Evolutionary conservation across 2,113 vertebrate species (phyloP), one percentile per base, ranked within the genome.

Genomic region (Syngnathoides biaculeatus): DNA sequence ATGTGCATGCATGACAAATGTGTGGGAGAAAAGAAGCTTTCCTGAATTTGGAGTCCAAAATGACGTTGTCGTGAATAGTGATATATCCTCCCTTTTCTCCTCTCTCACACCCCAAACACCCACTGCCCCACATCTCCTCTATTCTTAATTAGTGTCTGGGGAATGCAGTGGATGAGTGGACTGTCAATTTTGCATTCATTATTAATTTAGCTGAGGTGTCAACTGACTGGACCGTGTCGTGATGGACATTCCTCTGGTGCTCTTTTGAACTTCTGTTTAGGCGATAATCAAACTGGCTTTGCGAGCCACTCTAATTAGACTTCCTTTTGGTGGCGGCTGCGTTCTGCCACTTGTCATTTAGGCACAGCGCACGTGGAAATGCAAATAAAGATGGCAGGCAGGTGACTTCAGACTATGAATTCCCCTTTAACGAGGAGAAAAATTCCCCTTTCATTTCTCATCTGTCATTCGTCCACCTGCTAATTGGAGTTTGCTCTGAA

Each of bases 61-160:
- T 81, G 64, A 86, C 86, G 85, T 84, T 69, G 62, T 65, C 78
- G 70, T 85, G 84, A 90, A 67, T 67, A 78, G 70, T 85, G 83
- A 90, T 90, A 82, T 84, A 76, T 81, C 83, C 86, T 81, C 76
- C 82, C 73, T 76, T 79, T 71, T 74, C 30, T 6, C 73, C 39
- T 6, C 57, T 64, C 50, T 53, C 20, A 24, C n/a, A 9, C 50
- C 50, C 50, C 10, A 53, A 53, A 53, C 19, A 48, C 47, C 55
- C 59, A 11, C 15, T 3, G 67, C 63, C 78, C 67, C 75, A 68
- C 84, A 83, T 83, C 73, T 66, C 82, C 84, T 86, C 80, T 85
- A 81, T 80, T 82, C 88, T 92, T 92, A 92, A 92, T 92, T 92
- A 90, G 90, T 82, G 87, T 89, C 90, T 83, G 84, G 91, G 88